Evolutionary conservation across 2,888 invertebrate genomes (phyloP).

Genomic region (Volucella zonaria): DNA sequence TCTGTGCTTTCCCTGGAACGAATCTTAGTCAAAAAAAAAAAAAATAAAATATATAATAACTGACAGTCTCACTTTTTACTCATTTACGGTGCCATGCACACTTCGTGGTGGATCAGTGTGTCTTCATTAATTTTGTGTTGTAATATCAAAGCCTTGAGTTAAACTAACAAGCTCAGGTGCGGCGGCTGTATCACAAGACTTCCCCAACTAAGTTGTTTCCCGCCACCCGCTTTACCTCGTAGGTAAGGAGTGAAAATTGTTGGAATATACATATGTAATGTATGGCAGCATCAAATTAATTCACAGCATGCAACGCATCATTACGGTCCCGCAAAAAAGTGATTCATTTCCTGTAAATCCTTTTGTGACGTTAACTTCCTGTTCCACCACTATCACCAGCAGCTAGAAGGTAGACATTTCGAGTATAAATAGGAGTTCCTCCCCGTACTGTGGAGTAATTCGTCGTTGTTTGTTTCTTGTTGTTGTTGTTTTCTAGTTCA

Average conservation of each 20-base stretch:
- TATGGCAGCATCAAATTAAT: slow-evolving; percentile 48
- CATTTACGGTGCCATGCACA: neutral
- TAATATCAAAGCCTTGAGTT: slow-evolving; percentile 11
- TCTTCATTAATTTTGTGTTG: slow-evolving; percentile 34
- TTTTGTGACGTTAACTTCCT: slow-evolving; percentile 18
- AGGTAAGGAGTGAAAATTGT: neutral
- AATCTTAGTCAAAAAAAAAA: no score
- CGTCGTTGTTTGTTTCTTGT: slow-evolving; percentile 8
- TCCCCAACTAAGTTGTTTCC: neutral
- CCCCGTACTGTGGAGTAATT: slow-evolving; percentile 1
- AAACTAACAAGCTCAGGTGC: slow-evolving; percentile 15
- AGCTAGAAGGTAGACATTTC: slow-evolving; percentile 38
- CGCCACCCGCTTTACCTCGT: neutral
- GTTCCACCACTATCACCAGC: neutral
- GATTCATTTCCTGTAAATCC: slow-evolving; percentile 43
- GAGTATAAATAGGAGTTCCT: slow-evolving; percentile 31
- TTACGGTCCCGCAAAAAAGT: slow-evolving; percentile 12
- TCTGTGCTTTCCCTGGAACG: no score
- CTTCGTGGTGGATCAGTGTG: slow-evolving; percentile 27
- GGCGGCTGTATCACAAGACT: neutral
- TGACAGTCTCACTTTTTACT: no score
- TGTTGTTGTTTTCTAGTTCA: slow-evolving; percentile 13
- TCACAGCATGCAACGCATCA: slow-evolving; percentile 44
- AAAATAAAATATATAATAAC: no score
- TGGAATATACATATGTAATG: neutral